Evolutionary conservation across 2,888 invertebrate genomes (phyloP).

Genomic region (Synanthedon formicaeformis): DNA sequence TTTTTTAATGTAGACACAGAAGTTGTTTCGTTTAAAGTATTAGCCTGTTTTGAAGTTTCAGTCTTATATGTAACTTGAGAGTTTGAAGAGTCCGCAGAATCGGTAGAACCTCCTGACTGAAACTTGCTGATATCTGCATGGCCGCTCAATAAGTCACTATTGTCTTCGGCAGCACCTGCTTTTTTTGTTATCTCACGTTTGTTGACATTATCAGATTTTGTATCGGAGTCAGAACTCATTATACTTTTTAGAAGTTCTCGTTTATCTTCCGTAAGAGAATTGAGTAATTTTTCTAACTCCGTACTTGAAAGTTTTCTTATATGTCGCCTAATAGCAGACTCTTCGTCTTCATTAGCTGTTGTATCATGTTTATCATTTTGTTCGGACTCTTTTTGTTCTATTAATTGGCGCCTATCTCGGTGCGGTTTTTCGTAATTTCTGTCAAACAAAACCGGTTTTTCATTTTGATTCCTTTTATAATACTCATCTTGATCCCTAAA

Average conservation of each 20-base stretch:
- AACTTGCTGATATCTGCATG: slow-evolving; percentile 43
- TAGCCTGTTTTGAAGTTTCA: slow-evolving; percentile 25
- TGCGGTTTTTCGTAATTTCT: slow-evolving; percentile 22
- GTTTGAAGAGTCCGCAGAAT: slow-evolving; percentile 22
- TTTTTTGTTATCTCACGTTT: slow-evolving; percentile 63
- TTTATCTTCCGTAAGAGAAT: slow-evolving; percentile 51
- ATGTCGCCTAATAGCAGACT: slow-evolving; percentile 47
- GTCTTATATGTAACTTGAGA: slow-evolving; percentile 20
- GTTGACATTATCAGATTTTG: slow-evolving; percentile 22
- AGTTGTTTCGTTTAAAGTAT: slow-evolving; percentile 18
- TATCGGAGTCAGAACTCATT: slow-evolving; percentile 26
- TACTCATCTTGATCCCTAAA: background rate
- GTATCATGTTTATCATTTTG: slow-evolving; percentile 11
- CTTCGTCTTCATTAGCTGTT: slow-evolving; percentile 36
- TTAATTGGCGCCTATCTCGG: slow-evolving; percentile 32
- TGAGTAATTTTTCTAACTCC: slow-evolving; percentile 48
- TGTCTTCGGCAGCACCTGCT: slow-evolving; percentile 48
- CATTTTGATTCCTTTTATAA: slow-evolving; percentile 12
- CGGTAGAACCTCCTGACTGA: slow-evolving; percentile 26
- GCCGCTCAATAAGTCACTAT: slow-evolving; percentile 35
- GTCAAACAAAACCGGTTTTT: slow-evolving; percentile 17
- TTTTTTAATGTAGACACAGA: background rate
- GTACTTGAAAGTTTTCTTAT: slow-evolving; percentile 45
- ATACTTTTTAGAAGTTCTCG: slow-evolving; percentile 46
- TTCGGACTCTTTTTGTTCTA: slow-evolving; percentile 2